A percentile compares a stretch with the other conserved stretches of the same genome.
These are phyloP conservation scores for Conus canariensis DNA, from an alignment of 2,888 invertebrate species.

Conservation along the genomic window DNA sequence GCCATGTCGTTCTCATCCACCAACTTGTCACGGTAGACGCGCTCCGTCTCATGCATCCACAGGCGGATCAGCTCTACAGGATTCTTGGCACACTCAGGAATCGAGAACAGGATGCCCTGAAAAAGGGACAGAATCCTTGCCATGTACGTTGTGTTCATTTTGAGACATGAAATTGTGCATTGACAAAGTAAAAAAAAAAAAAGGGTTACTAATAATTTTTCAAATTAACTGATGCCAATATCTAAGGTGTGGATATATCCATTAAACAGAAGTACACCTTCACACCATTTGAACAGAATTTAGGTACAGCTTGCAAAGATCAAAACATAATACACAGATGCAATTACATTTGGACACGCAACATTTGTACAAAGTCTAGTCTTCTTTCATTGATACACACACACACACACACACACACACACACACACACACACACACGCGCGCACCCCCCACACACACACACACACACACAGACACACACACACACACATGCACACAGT, in stretches of 20 bases:
- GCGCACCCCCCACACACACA: slow-evolving; percentile 21
- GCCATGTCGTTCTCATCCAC: slow-evolving; percentile 95
- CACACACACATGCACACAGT: slow-evolving; percentile 6
- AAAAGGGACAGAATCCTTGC: background rate
- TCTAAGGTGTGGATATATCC: too few relatives aligned
- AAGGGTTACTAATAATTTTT: too few relatives aligned
- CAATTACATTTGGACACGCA: too few relatives aligned
- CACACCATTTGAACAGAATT: too few relatives aligned
- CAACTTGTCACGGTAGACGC: slow-evolving; percentile 96
- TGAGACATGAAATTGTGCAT: background rate
- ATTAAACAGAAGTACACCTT: too few relatives aligned
- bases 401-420: slow-evolving; percentile 15
- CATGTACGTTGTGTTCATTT: background rate
- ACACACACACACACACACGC: slow-evolving; percentile 21
- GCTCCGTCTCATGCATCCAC: slow-evolving; percentile 95
- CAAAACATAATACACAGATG: too few relatives aligned
- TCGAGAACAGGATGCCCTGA: slow-evolving; percentile 94
- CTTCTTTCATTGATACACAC: background rate
- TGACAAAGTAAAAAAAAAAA: too few relatives aligned
- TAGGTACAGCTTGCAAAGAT: too few relatives aligned
- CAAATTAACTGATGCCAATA: too few relatives aligned
- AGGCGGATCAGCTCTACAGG: slow-evolving; percentile 91
- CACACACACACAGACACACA: slow-evolving; percentile 22
- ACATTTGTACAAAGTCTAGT: too few relatives aligned
- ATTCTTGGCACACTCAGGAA: slow-evolving; percentile 89